Conservation (phyloP, 1,140 invertebrate genomes). For the Saccostrea cuccullata region DNA sequence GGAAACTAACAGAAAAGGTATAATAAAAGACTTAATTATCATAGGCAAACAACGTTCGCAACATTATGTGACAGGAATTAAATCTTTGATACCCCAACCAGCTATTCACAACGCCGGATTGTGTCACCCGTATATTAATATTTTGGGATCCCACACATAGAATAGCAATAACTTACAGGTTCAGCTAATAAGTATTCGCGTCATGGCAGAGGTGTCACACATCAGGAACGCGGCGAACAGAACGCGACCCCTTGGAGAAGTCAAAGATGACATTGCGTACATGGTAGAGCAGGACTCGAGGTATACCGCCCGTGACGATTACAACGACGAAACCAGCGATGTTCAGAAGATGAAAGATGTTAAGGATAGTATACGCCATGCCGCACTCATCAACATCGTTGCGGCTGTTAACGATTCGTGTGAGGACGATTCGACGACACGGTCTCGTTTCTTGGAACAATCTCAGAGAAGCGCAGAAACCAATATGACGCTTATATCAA, state of each 20-base stretch:
- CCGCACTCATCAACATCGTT: slow-evolving; percentile 55
- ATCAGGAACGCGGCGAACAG: slow-evolving; percentile 42
- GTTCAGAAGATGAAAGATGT: slow-evolving; percentile 45
- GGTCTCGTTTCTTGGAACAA: slow-evolving; percentile 5
- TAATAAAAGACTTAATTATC: slow-evolving; percentile 16
- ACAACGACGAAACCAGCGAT: slow-evolving; percentile 28
- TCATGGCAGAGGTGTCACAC: slow-evolving; percentile 51
- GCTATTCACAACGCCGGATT: slow-evolving; percentile 12
- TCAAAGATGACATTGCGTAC: slow-evolving; percentile 44
- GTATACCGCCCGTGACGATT: slow-evolving; percentile 9
- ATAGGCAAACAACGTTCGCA: neutral
- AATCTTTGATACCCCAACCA: slow-evolving; percentile 16
- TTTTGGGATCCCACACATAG: slow-evolving; percentile 4
- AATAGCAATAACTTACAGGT: slow-evolving; percentile 5
- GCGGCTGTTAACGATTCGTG: slow-evolving; percentile 49
- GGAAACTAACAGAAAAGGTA: neutral
- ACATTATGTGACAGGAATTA: slow-evolving; percentile 17
- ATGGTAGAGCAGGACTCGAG: slow-evolving; percentile 11
- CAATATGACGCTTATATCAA: slow-evolving; percentile 48
- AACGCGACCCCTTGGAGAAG: slow-evolving; percentile 48
- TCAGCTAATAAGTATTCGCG: neutral
- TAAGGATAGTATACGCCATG: slow-evolving; percentile 48
- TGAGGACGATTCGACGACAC: neutral
- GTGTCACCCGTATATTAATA: neutral
- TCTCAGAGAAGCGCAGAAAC: slow-evolving; percentile 11